phyloP scores from a whole-genome alignment of 1,140 invertebrate species.

The Diorhabda sublineata region DNA sequence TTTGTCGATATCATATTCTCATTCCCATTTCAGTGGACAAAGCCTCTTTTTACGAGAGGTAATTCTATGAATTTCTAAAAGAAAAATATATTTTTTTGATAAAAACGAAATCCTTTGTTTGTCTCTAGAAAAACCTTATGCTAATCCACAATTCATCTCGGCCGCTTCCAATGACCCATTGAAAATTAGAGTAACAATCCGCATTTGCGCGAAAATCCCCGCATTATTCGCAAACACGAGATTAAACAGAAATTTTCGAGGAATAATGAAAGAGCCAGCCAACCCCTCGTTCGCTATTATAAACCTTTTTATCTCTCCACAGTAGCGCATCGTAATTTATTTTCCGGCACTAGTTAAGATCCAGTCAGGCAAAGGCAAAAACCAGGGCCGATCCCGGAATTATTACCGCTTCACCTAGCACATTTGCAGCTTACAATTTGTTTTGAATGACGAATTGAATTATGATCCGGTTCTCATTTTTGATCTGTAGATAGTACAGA shows the following conservation, averaged over 20 bases:
- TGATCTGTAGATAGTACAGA: too few species aligned
- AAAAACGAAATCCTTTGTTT: background rate
- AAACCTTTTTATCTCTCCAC: slow-evolving; percentile 2
- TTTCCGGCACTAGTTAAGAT: background rate
- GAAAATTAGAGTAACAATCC: slow-evolving; percentile 2
- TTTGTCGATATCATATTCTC: too few species aligned
- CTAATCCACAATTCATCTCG: slow-evolving; percentile 1
- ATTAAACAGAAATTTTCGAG: slow-evolving; percentile 2
- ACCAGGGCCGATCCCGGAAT: background rate
- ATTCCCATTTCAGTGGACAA: too few species aligned
- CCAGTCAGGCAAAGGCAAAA: background rate
- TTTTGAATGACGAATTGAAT: too few species aligned
- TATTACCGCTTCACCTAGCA: too few species aligned
- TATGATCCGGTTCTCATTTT: too few species aligned
- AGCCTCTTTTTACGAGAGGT: too few species aligned
- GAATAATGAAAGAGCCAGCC: slow-evolving; percentile 1
- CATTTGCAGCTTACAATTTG: too few species aligned
- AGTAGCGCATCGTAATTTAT: slow-evolving; percentile 2
- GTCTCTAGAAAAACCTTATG: background rate
- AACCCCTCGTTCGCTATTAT: slow-evolving; percentile 1
- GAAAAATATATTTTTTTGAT: background rate
- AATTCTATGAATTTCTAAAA: too few species aligned
- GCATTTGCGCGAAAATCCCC: slow-evolving; percentile 1
- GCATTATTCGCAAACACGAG: slow-evolving; percentile 1
- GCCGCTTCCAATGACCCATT: background rate